These are phyloP conservation scores for Genyomyrus donnyi DNA, from an alignment of 2,113 vertebrate genomes.

Conservation along the genomic window DNA sequence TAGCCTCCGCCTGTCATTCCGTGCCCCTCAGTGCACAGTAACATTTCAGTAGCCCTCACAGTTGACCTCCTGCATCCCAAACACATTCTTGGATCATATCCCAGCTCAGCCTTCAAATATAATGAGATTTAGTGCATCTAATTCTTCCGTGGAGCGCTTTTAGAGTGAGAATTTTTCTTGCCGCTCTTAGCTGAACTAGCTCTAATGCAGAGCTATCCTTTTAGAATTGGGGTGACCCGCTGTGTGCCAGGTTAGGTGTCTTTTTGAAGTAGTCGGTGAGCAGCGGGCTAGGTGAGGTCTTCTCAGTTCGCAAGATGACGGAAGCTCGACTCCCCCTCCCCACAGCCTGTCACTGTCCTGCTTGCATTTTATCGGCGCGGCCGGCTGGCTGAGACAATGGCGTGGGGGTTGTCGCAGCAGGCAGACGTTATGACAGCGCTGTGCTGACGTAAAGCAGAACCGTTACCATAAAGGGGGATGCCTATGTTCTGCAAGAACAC, in stretches of 20 bases:
- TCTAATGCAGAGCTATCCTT: neutral
- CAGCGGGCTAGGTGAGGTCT: neutral
- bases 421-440: neutral
- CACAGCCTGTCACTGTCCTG: neutral
- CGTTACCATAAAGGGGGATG: neutral
- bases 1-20: neutral
- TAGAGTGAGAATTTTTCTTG: neutral
- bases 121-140: constrained; percentile 1
- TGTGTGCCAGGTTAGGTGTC: neutral
- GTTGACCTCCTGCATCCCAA: neutral
- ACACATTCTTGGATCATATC: neutral
- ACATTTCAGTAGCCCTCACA: neutral
- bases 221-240: neutral
- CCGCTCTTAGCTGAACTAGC: neutral
- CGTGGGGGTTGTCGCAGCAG: neutral
- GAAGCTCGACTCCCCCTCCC: neutral
- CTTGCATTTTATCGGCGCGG: neutral
- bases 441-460: neutral
- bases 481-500: neutral
- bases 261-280: neutral
- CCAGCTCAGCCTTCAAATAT: neutral
- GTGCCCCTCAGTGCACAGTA: neutral
- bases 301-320: neutral
- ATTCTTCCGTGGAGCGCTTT: neutral
- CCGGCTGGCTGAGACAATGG: neutral